A percentile compares a stretch with the other conserved stretches of the same genome.
Evolutionary conservation across 2,113 vertebrate species (phyloP).

Genomic region (Mustela lutreola): DNA sequence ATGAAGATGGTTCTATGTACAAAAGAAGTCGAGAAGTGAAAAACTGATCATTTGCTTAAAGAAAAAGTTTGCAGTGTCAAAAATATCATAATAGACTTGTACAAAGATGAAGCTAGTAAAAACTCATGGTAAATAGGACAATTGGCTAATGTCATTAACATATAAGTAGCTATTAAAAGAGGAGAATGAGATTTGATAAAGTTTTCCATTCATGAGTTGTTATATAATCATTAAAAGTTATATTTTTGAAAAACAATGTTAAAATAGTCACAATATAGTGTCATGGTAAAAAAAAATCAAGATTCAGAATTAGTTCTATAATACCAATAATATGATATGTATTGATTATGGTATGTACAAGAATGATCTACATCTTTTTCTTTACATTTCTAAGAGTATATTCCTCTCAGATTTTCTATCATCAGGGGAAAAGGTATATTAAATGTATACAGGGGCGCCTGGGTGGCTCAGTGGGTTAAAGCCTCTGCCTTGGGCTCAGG

Average conservation of each 20-base stretch:
- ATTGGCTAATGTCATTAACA: not conserved
- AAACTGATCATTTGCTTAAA: not conserved
- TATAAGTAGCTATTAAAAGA: not conserved
- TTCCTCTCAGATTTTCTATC: slow-evolving; percentile 4
- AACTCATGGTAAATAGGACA: not conserved
- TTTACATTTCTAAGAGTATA: not conserved
- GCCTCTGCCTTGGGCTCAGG: too few relatives aligned
- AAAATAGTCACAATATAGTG: not conserved
- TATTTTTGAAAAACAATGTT: not conserved
- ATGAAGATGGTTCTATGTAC: not conserved
- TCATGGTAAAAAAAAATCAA: not conserved
- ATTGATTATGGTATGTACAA: not conserved
- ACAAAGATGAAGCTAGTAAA: not conserved
- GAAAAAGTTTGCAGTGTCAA: not conserved
- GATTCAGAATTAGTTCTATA: not conserved
- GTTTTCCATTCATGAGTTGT: not conserved
- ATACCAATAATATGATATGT: not conserved
- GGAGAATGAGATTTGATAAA: not conserved
- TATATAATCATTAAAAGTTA: not conserved
- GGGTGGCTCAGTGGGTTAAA: too few relatives aligned
- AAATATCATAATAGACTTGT: not conserved
- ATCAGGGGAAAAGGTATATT: not conserved
- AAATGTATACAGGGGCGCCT: not conserved
- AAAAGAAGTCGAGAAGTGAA: not conserved
- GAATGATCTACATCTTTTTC: not conserved